Conservation (phyloP, 2,797 vertebrate species). For the Falco concolor region DNA sequence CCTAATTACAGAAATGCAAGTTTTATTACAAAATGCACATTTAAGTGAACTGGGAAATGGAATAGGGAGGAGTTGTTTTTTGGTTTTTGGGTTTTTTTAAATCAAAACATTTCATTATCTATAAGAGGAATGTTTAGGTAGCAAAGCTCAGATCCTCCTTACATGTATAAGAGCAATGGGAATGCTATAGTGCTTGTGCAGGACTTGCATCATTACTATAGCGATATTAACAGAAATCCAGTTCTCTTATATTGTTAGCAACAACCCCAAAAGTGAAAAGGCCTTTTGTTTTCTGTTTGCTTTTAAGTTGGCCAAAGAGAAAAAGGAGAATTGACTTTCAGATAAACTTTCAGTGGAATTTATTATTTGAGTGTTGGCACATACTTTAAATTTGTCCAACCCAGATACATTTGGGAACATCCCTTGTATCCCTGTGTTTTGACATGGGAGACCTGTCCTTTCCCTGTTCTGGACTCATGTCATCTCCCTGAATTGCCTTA, state of each 20-base stretch:
- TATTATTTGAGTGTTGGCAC: background rate
- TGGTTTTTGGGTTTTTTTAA: background rate
- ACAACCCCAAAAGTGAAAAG: background rate
- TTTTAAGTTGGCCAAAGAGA: background rate
- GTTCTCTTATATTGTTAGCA: background rate
- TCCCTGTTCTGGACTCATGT: background rate
- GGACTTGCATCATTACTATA: background rate
- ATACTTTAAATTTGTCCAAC: background rate
- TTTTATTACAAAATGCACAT: background rate
- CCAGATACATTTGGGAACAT: background rate
- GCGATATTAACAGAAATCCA: background rate
- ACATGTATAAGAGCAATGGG: background rate
- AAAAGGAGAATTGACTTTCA: background rate
- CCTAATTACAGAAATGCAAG: conserved; percentile 39
- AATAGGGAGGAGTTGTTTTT: background rate
- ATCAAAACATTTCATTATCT: conserved; percentile 42
- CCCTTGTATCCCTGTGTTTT: background rate
- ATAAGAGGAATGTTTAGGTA: conserved; percentile 1
- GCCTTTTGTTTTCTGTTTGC: background rate
- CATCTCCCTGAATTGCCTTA: background rate
- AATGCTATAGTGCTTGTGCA: background rate
- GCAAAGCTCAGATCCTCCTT: background rate
- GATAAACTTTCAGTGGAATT: background rate
- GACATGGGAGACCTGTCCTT: background rate
- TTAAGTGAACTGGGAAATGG: conserved; percentile 13